Base-by-base conservation (phyloP, 2,113 vertebrate species). In the Pipra filicauda region DNA sequence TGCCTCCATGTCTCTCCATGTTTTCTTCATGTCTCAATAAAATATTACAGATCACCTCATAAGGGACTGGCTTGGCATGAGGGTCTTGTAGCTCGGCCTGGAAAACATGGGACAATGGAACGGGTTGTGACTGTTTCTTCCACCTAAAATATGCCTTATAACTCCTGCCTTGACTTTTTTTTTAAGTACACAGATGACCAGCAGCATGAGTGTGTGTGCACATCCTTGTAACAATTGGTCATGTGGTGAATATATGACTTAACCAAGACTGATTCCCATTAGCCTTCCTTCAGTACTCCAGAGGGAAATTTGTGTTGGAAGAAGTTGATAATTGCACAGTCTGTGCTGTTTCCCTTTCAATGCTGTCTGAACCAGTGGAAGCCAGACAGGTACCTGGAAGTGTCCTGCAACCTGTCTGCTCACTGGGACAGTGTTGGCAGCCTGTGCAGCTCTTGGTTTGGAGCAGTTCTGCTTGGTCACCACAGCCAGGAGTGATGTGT, bases 401-500 rank as follows among this genome's bases (percentile, higher is more conserved):
- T 1, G 7, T 75, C n/a, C 37, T 79, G 27, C 67, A 54, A 3
- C 9, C 27, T 59, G 64, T 33, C 55, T n/a, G 23, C 21, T 54
- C 4, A 0, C 3, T 14, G 73, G 33, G n/a, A 6, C 6, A 12
- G 46, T 39, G 44, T 26, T 1, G 4, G 57, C 17, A 14, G 57
- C 5, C 15, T 30, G 1, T 22, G 55, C 31, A n/a, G 27, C 31
- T 57, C 28, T 8, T 28, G 4, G 1, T 31, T 51, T 44, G 51
- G 43, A 49, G 49, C 57, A 51, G 18, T 9, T 3, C 31, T 52
- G 49, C 26, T 70, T 23, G 22, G 11, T 6, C 8, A 41, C 37
- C 61, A 8, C 27, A 26, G 46, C 28, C 35, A 18, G 4, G 15
- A 51, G 28, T 8, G 9, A 23, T 33, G 30, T 23, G 4, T n/a